Evolutionary conservation across 2,888 invertebrate genomes (phyloP).

Genomic region (Ichneumon xanthorius): DNA sequence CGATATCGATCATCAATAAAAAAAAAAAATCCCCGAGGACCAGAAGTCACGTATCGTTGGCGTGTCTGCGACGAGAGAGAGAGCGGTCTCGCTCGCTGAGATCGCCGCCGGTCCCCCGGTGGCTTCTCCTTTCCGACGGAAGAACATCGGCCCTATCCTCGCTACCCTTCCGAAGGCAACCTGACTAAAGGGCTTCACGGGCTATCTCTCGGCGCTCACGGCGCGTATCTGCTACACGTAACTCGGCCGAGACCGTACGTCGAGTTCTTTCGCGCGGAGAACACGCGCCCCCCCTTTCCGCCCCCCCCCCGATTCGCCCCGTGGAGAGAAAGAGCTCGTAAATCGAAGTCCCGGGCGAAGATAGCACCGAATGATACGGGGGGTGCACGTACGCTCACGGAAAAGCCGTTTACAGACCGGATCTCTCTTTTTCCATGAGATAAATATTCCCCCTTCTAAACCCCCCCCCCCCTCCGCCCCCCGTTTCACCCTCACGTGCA

Average conservation of each 20-base stretch:
- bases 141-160: conserved; percentile 17
- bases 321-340: conserved; percentile 48
- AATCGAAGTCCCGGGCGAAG: conserved; percentile 56
- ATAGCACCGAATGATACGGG: conserved; percentile 42
- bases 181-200: conserved; percentile 28
- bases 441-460: background rate
- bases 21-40: conserved; percentile 40
- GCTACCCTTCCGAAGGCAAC: conserved; percentile 6
- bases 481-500: background rate
- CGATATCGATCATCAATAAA: conserved; percentile 64
- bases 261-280: conserved; percentile 50
- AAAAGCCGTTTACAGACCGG: conserved; percentile 48
- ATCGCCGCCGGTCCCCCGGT: conserved; percentile 16
- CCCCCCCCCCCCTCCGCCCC: background rate
- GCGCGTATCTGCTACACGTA: conserved; percentile 54
- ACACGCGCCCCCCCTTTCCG: conserved; percentile 9
- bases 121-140: background rate
- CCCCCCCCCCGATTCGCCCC: too few species aligned
- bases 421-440: conserved; percentile 35
- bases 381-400: conserved; percentile 35
- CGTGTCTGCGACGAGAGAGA: background rate
- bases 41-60: conserved; percentile 35
- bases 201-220: background rate
- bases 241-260: conserved; percentile 51
- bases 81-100: conserved; percentile 14